phyloP scores from a whole-genome alignment of 2,888 invertebrate species.

The Cepaea hortensis region DNA sequence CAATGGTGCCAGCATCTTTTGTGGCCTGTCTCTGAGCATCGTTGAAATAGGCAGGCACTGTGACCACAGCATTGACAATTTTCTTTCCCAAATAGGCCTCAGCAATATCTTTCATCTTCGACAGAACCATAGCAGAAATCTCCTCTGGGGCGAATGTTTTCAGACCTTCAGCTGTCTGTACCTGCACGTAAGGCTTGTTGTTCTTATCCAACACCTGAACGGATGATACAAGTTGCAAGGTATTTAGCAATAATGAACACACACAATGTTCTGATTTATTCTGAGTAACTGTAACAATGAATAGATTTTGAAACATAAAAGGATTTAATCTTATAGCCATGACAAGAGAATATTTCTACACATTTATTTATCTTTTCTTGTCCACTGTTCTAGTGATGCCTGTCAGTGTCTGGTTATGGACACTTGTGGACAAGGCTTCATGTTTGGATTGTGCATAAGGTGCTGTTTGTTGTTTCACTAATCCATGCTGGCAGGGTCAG shows the following conservation, averaged over 20 bases:
- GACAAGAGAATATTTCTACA: no score
- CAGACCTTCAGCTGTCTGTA: slow-evolving; percentile 59
- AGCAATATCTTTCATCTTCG: slow-evolving; percentile 98
- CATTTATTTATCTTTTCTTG: no score
- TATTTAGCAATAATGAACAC: neutral
- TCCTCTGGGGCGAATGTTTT: slow-evolving; percentile 98
- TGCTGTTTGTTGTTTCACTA: no score
- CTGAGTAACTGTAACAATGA: no score
- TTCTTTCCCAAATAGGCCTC: slow-evolving; percentile 98
- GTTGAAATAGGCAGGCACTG: slow-evolving; percentile 98
- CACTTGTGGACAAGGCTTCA: no score
- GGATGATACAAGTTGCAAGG: neutral
- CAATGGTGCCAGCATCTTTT: slow-evolving; percentile 97
- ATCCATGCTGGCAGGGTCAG: no score
- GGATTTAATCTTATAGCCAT: no score
- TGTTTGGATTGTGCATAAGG: no score
- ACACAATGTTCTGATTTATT: no score
- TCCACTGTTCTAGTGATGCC: no score
- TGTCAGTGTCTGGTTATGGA: no score
- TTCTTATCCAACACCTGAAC: slow-evolving; percentile 84
- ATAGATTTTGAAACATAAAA: no score
- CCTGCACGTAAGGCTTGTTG: slow-evolving; percentile 94
- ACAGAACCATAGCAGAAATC: slow-evolving; percentile 98
- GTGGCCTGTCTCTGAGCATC: slow-evolving; percentile 99
- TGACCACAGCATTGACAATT: slow-evolving; percentile 91